These are phyloP conservation scores for Heliconius himera DNA, from an alignment of 1,140 invertebrate genomes.

Conservation along the genomic window DNA sequence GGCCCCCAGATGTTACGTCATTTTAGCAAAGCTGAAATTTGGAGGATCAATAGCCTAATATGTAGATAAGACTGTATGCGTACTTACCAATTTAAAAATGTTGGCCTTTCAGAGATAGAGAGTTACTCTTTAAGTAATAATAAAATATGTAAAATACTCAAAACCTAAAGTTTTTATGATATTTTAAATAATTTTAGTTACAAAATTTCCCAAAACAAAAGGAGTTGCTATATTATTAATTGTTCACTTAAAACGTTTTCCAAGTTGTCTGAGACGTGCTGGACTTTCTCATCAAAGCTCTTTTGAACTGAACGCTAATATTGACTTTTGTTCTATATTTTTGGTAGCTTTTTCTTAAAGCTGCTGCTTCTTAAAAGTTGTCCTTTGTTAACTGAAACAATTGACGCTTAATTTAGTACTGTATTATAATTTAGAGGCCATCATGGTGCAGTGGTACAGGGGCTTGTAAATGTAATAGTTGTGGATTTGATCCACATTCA, in stretches of 20 bases:
- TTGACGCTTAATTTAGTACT: neutral
- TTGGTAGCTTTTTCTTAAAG: neutral
- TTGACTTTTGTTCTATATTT: conserved; percentile 8
- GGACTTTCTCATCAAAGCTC: neutral
- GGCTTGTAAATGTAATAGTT: neutral
- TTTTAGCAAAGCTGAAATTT: no score
- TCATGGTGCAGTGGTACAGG: neutral
- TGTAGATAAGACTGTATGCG: no score
- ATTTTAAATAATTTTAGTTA: neutral
- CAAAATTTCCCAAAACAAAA: neutral
- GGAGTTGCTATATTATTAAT: neutral
- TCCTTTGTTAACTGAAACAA: conserved; percentile 1
- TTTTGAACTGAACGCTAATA: conserved; percentile 12
- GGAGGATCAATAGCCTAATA: no score
- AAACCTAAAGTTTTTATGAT: neutral
- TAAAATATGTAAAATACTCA: neutral
- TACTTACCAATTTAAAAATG: no score
- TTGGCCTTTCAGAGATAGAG: no score
- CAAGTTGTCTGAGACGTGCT: neutral
- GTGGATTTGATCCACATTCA: neutral
- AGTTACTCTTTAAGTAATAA: no score
- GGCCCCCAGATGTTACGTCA: no score
- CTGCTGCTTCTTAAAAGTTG: neutral
- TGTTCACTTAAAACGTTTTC: conserved; percentile 6
- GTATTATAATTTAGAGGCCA: neutral